Conservation (phyloP, 1,140 invertebrate genomes). For the Hypothenemus hampei region DNA sequence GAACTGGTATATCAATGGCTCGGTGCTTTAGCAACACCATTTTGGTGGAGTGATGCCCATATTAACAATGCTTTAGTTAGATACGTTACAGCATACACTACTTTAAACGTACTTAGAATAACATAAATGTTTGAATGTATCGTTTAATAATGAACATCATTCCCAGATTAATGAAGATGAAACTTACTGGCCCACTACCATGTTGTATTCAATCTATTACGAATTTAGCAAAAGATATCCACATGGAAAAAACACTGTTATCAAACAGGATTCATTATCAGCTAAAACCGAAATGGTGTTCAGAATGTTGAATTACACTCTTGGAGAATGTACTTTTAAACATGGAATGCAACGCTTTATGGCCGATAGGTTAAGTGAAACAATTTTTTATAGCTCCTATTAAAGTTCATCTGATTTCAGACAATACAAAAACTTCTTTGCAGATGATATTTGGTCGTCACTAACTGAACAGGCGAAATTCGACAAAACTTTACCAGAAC, state of each 20-base stretch:
- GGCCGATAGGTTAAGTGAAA: constrained; percentile 48
- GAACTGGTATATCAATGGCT: constrained; percentile 72
- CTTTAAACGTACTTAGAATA: constrained; percentile 53
- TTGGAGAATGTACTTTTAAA: constrained; percentile 74
- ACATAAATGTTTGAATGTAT: too few species aligned
- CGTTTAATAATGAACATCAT: too few species aligned
- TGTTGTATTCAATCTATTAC: constrained; percentile 68
- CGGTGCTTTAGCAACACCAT: constrained; percentile 64
- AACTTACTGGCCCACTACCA: constrained; percentile 70
- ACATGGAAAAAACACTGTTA: constrained; percentile 64
- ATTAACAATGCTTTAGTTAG: constrained; percentile 67
- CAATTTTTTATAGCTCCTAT: background rate
- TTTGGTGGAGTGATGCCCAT: constrained; percentile 64
- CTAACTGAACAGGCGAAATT: constrained; percentile 62
- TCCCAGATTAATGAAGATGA: constrained; percentile 63
- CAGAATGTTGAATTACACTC: constrained; percentile 85
- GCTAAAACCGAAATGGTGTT: constrained; percentile 82
- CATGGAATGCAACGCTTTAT: constrained; percentile 69
- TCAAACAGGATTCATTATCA: constrained; percentile 64
- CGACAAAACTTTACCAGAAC: constrained; percentile 53
- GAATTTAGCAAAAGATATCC: constrained; percentile 69
- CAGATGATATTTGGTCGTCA: constrained; percentile 74
- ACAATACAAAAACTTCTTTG: constrained; percentile 68
- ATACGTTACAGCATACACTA: constrained; percentile 64
- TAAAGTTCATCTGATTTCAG: constrained; percentile 42